Evolutionary conservation across 2,113 vertebrate species (phyloP).

Genomic region (Prietella phreatophila): DNA sequence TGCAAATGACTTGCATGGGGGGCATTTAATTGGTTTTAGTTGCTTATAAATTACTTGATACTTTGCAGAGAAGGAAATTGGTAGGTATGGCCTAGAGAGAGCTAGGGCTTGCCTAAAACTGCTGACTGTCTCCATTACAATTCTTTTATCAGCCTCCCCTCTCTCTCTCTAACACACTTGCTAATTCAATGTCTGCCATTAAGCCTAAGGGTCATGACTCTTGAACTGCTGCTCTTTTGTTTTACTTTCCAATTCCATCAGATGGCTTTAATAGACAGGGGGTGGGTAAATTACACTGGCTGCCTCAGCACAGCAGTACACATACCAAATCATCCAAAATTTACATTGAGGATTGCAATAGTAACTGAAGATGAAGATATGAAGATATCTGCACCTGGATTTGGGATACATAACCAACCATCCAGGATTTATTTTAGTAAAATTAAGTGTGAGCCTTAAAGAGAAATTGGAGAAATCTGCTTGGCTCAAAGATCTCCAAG

Average conservation of each 20-base stretch:
- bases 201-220: conserved; percentile 26
- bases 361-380: not conserved
- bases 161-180: not conserved
- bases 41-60: conserved; percentile 56
- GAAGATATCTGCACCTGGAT: not conserved
- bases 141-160: not conserved
- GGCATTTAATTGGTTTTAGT: conserved; percentile 58
- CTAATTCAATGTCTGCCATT: conserved; percentile 31
- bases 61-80: conserved; percentile 44
- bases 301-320: conserved; percentile 41
- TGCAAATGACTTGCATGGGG: conserved; percentile 51
- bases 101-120: conserved; percentile 20
- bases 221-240: conserved; percentile 25
- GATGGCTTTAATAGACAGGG: conserved; percentile 62
- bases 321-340: conserved; percentile 56
- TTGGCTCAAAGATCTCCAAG: not conserved
- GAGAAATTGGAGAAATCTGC: not conserved
- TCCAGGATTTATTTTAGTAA: not conserved
- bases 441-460: not conserved
- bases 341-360: not conserved
- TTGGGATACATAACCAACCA: not conserved
- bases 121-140: conserved; percentile 9
- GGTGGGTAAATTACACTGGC: conserved; percentile 55
- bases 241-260: conserved; percentile 58
- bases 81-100: conserved; percentile 33